A percentile compares a stretch with the other conserved stretches of the same genome.
phyloP scores from a whole-genome alignment of 2,797 vertebrate species.

The Anas georgica region DNA sequence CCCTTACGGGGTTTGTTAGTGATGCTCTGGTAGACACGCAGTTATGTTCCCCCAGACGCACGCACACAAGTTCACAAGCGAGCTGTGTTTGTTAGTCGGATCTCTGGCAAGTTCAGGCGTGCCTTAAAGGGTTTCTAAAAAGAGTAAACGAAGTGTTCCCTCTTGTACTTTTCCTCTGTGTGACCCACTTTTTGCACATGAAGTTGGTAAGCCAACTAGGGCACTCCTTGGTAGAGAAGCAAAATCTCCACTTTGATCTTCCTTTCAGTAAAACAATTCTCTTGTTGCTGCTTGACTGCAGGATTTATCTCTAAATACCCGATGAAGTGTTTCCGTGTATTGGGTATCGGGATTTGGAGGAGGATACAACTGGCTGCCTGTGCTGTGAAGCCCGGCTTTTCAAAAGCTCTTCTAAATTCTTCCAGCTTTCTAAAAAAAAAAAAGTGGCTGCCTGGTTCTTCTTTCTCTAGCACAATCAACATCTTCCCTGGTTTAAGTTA shows the following conservation, averaged over 20 bases:
- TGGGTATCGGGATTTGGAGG: background rate
- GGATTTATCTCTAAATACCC: background rate
- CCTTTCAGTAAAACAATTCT: background rate
- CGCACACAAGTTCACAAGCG: background rate
- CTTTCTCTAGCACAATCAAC: background rate
- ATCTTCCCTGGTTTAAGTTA: background rate
- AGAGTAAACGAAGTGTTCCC: background rate
- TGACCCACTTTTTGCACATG: constrained; percentile 14
- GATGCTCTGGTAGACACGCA: background rate
- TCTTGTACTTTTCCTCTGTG: background rate
- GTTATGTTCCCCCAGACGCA: background rate
- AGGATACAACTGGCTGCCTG: background rate
- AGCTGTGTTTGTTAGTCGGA: background rate
- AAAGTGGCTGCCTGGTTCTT: background rate
- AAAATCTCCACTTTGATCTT: constrained; percentile 11
- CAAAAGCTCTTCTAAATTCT: background rate
- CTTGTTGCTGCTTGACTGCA: background rate
- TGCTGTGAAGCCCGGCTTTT: background rate
- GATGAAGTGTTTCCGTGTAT: background rate
- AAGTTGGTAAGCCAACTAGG: background rate
- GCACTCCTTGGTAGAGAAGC: background rate
- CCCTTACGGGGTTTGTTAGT: background rate
- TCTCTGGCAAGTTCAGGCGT: background rate
- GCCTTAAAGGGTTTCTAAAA: background rate
- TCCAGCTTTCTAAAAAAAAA: background rate